Evolutionary conservation across 1,140 invertebrate genomes (phyloP).

Genomic region (Diplogasteroides magnus): DNA sequence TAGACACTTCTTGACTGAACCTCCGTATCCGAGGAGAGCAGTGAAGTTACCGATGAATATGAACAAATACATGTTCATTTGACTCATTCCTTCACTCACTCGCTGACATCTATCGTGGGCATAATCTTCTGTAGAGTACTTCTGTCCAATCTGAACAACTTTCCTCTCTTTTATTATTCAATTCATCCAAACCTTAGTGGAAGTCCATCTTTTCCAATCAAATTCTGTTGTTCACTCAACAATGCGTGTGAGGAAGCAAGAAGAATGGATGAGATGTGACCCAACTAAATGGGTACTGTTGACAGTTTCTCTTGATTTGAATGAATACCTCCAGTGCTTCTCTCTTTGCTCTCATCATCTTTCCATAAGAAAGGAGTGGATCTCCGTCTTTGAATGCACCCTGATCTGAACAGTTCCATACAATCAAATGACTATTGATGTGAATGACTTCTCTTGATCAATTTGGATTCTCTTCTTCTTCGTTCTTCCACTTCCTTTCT

Average conservation of each 20-base stretch:
- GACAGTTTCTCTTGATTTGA: background rate
- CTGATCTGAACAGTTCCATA: no score
- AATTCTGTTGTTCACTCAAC: background rate
- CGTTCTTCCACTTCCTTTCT: background rate
- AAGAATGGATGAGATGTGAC: background rate
- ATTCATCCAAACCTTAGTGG: no score
- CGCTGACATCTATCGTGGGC: slow-evolving; percentile 48
- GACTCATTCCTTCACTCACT: no score
- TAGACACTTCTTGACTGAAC: slow-evolving; percentile 28
- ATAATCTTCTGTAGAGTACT: slow-evolving; percentile 45
- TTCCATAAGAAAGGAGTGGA: background rate
- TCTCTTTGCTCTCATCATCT: background rate
- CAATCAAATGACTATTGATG: no score
- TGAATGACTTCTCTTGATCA: background rate
- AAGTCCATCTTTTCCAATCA: background rate
- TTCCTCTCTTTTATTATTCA: no score
- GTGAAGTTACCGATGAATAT: slow-evolving; percentile 49
- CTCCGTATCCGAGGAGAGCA: slow-evolving; percentile 34
- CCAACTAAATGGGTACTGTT: background rate
- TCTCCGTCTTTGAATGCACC: background rate
- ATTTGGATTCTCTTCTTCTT: background rate
- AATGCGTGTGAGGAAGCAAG: background rate
- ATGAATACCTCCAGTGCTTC: background rate
- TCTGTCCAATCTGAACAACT: slow-evolving; percentile 43
- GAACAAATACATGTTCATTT: background rate